Evolutionary conservation across 2,797 vertebrate genomes (phyloP).

Genomic region (Atherinosoma microstoma): DNA sequence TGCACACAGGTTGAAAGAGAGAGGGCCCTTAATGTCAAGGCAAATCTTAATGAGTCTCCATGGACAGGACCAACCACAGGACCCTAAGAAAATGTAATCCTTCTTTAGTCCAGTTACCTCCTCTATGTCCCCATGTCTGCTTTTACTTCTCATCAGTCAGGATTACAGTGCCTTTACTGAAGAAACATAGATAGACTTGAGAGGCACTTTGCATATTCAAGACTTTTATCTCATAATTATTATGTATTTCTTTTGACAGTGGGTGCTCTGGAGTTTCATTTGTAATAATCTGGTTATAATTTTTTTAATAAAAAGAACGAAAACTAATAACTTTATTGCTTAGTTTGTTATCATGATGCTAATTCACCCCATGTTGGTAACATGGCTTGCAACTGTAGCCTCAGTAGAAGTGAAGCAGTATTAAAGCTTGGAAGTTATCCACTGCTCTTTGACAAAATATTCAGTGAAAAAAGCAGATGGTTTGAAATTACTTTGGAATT

Average conservation of each 20-base stretch:
- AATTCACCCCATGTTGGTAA: conserved; percentile 32
- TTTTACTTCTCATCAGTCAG: conserved; percentile 35
- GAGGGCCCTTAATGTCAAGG: conserved; percentile 79
- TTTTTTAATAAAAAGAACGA: conserved; percentile 44
- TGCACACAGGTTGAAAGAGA: conserved; percentile 77
- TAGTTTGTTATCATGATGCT: conserved; percentile 35
- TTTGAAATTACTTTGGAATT: conserved; percentile 62
- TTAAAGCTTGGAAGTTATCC: conserved; percentile 54
- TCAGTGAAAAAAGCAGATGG: conserved; percentile 55
- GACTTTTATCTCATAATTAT: conserved; percentile 17
- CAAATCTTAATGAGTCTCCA: conserved; percentile 77
- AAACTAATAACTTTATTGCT: conserved; percentile 57
- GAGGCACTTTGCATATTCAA: conserved; percentile 21
- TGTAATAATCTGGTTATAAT: conserved; percentile 48
- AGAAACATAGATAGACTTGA: conserved; percentile 43
- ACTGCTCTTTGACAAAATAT: conserved; percentile 62
- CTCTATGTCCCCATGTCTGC: conserved; percentile 52
- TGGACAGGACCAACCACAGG: conserved; percentile 72
- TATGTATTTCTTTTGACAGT: conserved; percentile 32
- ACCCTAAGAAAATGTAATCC: conserved; percentile 71
- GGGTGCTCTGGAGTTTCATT: conserved; percentile 50
- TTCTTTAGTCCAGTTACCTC: conserved; percentile 66
- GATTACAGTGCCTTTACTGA: conserved; percentile 3
- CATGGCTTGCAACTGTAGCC: conserved; percentile 21
- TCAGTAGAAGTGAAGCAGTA: conserved; percentile 38